Conservation (phyloP, 2,888 invertebrate genomes). For the Euphydryas editha region DNA sequence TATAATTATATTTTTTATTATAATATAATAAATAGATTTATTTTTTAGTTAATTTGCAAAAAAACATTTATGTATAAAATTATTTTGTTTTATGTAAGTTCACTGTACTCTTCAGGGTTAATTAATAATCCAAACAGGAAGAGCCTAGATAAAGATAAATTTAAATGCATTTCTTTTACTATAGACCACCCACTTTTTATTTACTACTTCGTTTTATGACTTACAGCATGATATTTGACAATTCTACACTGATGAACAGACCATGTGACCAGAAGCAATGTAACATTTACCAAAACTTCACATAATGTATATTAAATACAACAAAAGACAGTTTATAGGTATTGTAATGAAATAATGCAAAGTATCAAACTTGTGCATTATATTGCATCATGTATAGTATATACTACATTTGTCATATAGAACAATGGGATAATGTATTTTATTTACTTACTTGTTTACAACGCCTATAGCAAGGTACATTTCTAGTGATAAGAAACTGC, state of each 20-base stretch:
- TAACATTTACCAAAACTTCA: no score
- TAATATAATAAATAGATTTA: no score
- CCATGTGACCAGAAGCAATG: no score
- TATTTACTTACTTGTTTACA: conserved; percentile 90
- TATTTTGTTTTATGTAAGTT: neutral
- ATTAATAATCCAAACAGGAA: neutral
- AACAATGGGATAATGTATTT: neutral
- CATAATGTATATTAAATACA: neutral
- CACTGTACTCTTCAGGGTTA: neutral
- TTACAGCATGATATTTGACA: no score
- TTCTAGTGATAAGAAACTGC: conserved; percentile 98
- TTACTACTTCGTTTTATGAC: no score
- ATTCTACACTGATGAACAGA: no score
- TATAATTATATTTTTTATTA: no score
- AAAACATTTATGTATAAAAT: neutral
- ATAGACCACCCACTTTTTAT: no score
- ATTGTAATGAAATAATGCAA: no score
- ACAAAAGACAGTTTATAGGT: neutral
- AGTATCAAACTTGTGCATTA: no score
- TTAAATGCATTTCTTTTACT: conserved; percentile 2
- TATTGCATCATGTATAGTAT: neutral
- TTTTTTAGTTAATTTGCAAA: no score
- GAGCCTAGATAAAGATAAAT: neutral
- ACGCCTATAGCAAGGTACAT: conserved; percentile 97
- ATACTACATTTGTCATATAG: neutral